Evolutionary conservation across 30 jellyfish, hydroid and myxozoan genomes (phyloP).

Genomic region (Hydra vulgaris): DNA sequence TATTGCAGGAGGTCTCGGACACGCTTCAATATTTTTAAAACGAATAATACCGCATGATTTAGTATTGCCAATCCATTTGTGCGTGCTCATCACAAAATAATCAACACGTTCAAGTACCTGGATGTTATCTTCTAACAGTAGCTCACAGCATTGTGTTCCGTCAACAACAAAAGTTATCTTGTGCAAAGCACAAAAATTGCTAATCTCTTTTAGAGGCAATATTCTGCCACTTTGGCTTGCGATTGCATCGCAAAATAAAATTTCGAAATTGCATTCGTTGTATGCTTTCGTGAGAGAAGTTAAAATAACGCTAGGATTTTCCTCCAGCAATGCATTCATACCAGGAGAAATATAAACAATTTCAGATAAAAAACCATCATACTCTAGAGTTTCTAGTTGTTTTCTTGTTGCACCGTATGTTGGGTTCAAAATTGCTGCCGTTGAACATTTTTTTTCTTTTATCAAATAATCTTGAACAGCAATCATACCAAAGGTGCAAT

Average conservation of each 20-base stretch:
- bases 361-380: neutral
- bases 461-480: conserved; percentile 17
- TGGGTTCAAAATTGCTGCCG: conserved; percentile 5
- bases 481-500: conserved; percentile 26
- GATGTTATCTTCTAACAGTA: conserved; percentile 11
- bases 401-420: conserved; percentile 23
- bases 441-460: neutral
- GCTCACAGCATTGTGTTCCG: conserved; percentile 27
- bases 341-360: neutral
- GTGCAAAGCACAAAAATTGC: neutral
- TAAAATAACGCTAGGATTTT: conserved; percentile 5
- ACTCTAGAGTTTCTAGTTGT: neutral
- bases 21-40: neutral
- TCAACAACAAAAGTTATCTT: conserved; percentile 13
- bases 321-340: conserved; percentile 17
- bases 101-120: conserved; percentile 10
- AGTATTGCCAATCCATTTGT: conserved; percentile 23
- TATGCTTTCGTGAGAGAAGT: conserved; percentile 1
- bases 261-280: neutral
- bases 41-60: conserved; percentile 22
- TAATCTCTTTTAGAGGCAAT: conserved; percentile 17
- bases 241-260: conserved; percentile 24
- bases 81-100: conserved; percentile 32
- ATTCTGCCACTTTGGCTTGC: conserved; percentile 30
- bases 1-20: conserved; percentile 16